phyloP scores from a whole-genome alignment of 2,797 vertebrate genomes.

The Phalloptychus januarius region DNA sequence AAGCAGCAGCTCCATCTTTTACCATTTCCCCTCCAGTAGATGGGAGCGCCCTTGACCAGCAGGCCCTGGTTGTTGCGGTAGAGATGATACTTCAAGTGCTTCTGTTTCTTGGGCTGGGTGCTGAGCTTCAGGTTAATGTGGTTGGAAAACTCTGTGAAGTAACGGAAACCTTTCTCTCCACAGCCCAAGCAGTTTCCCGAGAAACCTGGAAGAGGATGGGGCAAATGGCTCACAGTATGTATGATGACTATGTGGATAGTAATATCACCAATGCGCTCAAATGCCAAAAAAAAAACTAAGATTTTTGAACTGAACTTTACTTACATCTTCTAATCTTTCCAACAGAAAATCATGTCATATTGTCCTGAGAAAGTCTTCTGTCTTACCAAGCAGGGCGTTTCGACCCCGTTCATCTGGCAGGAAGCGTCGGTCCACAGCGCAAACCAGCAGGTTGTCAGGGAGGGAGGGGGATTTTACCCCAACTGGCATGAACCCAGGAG shows the following conservation, averaged over 20 bases:
- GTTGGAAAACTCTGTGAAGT: constrained; percentile 98
- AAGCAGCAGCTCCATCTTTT: constrained; percentile 43
- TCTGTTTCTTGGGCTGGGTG: constrained; percentile 99
- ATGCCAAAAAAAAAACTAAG: neutral
- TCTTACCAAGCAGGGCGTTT: constrained; percentile 94
- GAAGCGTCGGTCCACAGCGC: constrained; percentile 93
- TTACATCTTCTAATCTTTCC: constrained; percentile 2
- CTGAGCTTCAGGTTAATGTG: constrained; percentile 97
- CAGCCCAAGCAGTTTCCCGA: constrained; percentile 96
- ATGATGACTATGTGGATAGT: neutral
- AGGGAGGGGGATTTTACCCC: constrained; percentile 90
- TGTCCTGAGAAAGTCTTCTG: constrained; percentile 14
- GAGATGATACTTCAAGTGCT: constrained; percentile 95
- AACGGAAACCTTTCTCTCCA: constrained; percentile 96
- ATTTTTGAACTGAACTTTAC: neutral
- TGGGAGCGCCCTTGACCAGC: constrained; percentile 88
- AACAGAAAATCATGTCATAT: neutral
- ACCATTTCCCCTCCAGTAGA: constrained; percentile 95
- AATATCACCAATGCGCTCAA: neutral
- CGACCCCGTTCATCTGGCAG: constrained; percentile 92
- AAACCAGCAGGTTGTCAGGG: constrained; percentile 91
- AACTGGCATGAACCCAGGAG: constrained; percentile 89
- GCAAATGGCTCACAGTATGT: neutral
- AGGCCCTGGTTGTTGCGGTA: constrained; percentile 89
- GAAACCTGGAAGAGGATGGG: constrained; percentile 83